These are phyloP conservation scores for Abscondita cerata DNA, from an alignment of 2,888 invertebrate species.

Conservation along the genomic window DNA sequence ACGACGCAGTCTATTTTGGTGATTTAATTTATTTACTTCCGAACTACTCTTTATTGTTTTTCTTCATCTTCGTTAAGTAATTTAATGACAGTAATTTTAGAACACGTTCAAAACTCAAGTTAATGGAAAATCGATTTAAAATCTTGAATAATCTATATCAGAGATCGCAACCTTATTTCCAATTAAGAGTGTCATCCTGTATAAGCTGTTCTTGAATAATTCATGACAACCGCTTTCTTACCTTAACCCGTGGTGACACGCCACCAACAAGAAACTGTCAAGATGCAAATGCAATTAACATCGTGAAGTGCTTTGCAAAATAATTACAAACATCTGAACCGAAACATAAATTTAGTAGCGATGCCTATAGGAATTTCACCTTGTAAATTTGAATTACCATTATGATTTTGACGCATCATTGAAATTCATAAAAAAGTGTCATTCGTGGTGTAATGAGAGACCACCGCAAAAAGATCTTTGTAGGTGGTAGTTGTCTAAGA, in stretches of 20 bases:
- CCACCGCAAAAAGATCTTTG: slow-evolving; percentile 40
- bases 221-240: slow-evolving; percentile 59
- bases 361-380: background rate
- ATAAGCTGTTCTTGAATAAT: slow-evolving; percentile 56
- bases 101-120: slow-evolving; percentile 30
- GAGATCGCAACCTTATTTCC: slow-evolving; percentile 58
- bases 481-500: slow-evolving; percentile 34
- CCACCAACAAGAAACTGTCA: slow-evolving; percentile 59
- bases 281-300: slow-evolving; percentile 61
- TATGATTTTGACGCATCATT: no score
- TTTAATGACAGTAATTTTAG: slow-evolving; percentile 31
- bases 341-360: slow-evolving; percentile 4
- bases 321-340: slow-evolving; percentile 56
- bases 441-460: slow-evolving; percentile 15
- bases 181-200: slow-evolving; percentile 58
- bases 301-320: slow-evolving; percentile 57
- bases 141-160: slow-evolving; percentile 58
- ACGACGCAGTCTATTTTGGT: background rate
- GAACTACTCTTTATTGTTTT: slow-evolving; percentile 16
- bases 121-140: slow-evolving; percentile 51
- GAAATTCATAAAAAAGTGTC: no score
- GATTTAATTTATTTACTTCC: slow-evolving; percentile 1
- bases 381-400: no score
- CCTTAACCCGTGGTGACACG: slow-evolving; percentile 59
- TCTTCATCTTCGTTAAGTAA: slow-evolving; percentile 27